These are phyloP conservation scores for Tor tambroides DNA, from an alignment of 2,113 vertebrate genomes.

Conservation along the genomic window DNA sequence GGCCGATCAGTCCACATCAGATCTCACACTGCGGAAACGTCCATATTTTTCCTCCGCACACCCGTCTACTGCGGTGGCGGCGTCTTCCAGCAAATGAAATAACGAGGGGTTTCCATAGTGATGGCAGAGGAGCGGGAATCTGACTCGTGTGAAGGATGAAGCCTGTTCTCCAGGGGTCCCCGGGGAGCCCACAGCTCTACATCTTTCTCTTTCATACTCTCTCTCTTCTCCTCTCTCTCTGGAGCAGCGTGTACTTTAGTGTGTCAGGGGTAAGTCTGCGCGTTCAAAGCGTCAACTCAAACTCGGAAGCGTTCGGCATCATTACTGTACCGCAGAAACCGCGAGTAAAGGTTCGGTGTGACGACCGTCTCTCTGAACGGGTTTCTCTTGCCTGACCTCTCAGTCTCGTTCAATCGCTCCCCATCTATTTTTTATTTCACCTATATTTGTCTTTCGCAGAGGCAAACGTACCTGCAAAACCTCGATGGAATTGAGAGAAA, in stretches of 20 bases:
- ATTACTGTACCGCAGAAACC: constrained; percentile 2
- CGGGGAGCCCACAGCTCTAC: constrained; percentile 26
- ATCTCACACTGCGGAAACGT: background rate
- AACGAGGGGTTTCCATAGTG: constrained; percentile 71
- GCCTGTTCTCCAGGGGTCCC: constrained; percentile 48
- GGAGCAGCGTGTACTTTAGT: background rate
- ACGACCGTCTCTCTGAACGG: background rate
- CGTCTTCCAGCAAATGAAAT: constrained; percentile 65
- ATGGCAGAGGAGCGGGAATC: constrained; percentile 64
- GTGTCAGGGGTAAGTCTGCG: constrained; percentile 6
- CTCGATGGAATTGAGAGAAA: background rate
- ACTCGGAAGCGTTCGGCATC: background rate
- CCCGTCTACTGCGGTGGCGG: constrained; percentile 55
- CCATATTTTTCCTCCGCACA: constrained; percentile 1
- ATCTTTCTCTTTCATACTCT: constrained; percentile 14
- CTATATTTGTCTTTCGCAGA: background rate
- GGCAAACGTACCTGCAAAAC: background rate
- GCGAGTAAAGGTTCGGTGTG: background rate
- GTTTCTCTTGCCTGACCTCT: background rate
- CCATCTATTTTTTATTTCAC: background rate
- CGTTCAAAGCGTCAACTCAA: background rate
- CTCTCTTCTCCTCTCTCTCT: background rate
- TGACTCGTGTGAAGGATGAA: constrained; percentile 64
- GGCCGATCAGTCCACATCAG: background rate
- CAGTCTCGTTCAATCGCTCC: background rate